Percentiles rank a stretch among this genome's conserved stretches.
Evolutionary conservation across 2,888 invertebrate species (phyloP).

Genomic region (Podotricha telesiphe): DNA sequence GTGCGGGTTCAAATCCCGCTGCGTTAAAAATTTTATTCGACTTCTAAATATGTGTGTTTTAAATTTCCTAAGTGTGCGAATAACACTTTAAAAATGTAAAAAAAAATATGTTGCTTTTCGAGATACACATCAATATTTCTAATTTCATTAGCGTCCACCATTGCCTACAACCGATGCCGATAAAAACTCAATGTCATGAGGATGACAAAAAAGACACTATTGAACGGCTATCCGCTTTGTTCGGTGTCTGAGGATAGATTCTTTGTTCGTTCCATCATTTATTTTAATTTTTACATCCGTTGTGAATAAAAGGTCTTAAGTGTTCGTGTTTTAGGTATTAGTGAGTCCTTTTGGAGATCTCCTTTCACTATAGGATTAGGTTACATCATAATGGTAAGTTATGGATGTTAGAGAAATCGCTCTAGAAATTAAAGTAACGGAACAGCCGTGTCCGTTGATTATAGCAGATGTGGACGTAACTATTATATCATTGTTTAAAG

Average conservation of each 20-base stretch:
- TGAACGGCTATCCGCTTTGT: constrained; percentile 24
- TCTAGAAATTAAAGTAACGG: constrained; percentile 46
- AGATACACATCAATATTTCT: neutral
- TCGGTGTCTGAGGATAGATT: constrained; percentile 25
- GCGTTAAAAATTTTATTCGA: too few relatives aligned
- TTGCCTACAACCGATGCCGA: neutral
- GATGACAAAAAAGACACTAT: constrained; percentile 26
- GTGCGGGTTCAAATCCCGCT: too few relatives aligned
- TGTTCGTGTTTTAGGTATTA: constrained; percentile 26
- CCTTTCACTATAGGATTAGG: constrained; percentile 40
- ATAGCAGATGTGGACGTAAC: constrained; percentile 42
- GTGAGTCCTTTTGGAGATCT: constrained; percentile 25
- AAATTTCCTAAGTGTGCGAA: too few relatives aligned
- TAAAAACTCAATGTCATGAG: constrained; percentile 29
- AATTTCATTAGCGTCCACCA: constrained; percentile 19
- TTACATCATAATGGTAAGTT: constrained; percentile 39
- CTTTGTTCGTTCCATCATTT: constrained; percentile 15
- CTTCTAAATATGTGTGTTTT: too few relatives aligned
- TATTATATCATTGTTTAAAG: constrained; percentile 33
- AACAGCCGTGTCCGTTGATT: constrained; percentile 40
- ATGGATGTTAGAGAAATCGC: constrained; percentile 46
- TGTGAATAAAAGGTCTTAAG: constrained; percentile 5
- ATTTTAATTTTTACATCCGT: constrained; percentile 16
- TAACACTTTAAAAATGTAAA: too few relatives aligned
- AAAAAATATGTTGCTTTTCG: too few relatives aligned